Evolutionary conservation across 2,113 vertebrate genomes (phyloP), one percentile per base, ranked within the genome.

Genomic region (Chelonoidis abingdonii): DNA sequence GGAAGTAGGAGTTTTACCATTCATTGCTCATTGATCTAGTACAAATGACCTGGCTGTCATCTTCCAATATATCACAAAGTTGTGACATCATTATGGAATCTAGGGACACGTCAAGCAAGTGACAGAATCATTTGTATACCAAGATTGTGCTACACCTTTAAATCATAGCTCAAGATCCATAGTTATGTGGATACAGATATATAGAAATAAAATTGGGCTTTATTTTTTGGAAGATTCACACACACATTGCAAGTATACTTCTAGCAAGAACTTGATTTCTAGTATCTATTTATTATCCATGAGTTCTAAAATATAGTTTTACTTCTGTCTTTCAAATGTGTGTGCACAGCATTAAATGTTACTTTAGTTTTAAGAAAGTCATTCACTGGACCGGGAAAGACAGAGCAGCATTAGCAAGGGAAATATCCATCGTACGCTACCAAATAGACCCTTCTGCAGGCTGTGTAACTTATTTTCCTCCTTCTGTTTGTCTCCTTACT

Each of bases 221-320:
- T 78, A 62, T 80, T 83, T 93, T 95, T 92, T 83, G 83, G 83
- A 80, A 95, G 79, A 89, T 44, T 87, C 31, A 54, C 88, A 44
- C 57, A 24, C 50, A 52, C 10, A 80, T 89, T 81, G 35, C 59
- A 90, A 57, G 80, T 82, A 3, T 85, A 41, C 29, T 88, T 84
- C 54, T 83, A 65, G 89, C 84, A 91, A 69, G 27, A 80, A 83
- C 38, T 89, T 96, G 75, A 90, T 94, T 93, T 87, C 22, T 81
- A 89, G 17, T 56, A 31, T 78, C 17, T 49, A 25, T 90, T 57
- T 85, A 72, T 86, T 94, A 86, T 83, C 29, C 16, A 75, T 62
- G 54, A 84, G 52, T 94, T 90, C 82, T 89, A 80, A 90, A 83
- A 84, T 53, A 50, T 8, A 82, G 8, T 54, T 47, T 54, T 52